phyloP scores from a whole-genome alignment of 2,797 vertebrate genomes.

The Rachycentron canadum region DNA sequence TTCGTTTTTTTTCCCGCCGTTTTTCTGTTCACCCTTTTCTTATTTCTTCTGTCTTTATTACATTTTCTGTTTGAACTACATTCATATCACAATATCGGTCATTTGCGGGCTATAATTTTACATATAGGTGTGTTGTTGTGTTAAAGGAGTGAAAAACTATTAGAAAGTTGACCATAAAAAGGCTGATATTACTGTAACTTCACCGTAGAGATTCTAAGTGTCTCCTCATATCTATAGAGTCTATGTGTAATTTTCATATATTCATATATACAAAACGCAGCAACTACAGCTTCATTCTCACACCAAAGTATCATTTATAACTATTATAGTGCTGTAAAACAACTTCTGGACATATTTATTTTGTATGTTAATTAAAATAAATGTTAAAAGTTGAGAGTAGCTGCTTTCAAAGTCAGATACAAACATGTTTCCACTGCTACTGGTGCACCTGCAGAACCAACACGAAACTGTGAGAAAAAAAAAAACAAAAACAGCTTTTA shows the following conservation, averaged over 20 bases:
- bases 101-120: background rate
- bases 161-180: background rate
- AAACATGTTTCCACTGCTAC: background rate
- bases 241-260: no score
- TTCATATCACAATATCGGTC: background rate
- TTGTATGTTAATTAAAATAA: background rate
- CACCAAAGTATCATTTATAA: background rate
- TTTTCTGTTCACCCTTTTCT: background rate
- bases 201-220: background rate
- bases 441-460: constrained; percentile 35
- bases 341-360: background rate
- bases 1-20: background rate
- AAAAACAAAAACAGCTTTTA: constrained; percentile 62
- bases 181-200: background rate
- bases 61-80: background rate
- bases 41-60: background rate
- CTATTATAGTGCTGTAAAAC: background rate
- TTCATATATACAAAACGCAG: background rate
- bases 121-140: background rate
- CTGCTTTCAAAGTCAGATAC: no score
- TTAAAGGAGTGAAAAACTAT: background rate
- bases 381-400: background rate
- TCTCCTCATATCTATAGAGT: background rate
- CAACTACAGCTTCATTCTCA: background rate
- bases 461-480: constrained; percentile 36